These are phyloP conservation scores for Thymelicus lineola DNA, from an alignment of 2,888 invertebrate genomes.

Conservation along the genomic window DNA sequence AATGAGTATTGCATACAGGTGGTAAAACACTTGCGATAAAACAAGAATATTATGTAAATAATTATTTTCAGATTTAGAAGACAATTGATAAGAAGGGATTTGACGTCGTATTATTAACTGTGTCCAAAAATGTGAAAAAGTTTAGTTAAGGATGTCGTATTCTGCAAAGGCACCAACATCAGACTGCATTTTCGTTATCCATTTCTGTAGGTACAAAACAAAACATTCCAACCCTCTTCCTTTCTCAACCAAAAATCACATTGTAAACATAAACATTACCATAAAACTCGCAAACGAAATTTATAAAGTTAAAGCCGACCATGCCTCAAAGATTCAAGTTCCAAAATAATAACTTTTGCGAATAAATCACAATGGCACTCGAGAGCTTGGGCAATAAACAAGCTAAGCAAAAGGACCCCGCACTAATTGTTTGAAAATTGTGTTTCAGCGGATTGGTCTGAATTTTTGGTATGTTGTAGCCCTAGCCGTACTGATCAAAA, in stretches of 20 bases:
- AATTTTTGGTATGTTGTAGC: too few relatives aligned
- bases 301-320: slow-evolving; percentile 21
- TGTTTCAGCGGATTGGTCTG: too few relatives aligned
- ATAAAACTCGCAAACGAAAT: slow-evolving; percentile 19
- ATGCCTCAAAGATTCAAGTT: slow-evolving; percentile 27
- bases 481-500: too few relatives aligned
- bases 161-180: not conserved
- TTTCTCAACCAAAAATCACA: not conserved
- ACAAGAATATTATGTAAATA: too few relatives aligned
- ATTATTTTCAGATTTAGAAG: too few relatives aligned
- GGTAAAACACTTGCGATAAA: too few relatives aligned
- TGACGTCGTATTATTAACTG: too few relatives aligned
- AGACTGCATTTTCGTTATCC: not conserved
- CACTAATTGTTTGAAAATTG: too few relatives aligned
- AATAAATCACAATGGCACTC: slow-evolving; percentile 36
- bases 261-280: not conserved
- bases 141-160: too few relatives aligned
- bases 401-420: slow-evolving; percentile 34
- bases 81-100: too few relatives aligned
- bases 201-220: not conserved
- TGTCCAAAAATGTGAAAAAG: too few relatives aligned
- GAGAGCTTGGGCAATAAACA: slow-evolving; percentile 30
- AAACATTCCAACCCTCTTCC: not conserved
- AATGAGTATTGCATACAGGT: too few relatives aligned
- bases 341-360: slow-evolving; percentile 33